Conservation (phyloP, 2,113 vertebrate species). For the Sarotherodon lohbergeri region DNA sequence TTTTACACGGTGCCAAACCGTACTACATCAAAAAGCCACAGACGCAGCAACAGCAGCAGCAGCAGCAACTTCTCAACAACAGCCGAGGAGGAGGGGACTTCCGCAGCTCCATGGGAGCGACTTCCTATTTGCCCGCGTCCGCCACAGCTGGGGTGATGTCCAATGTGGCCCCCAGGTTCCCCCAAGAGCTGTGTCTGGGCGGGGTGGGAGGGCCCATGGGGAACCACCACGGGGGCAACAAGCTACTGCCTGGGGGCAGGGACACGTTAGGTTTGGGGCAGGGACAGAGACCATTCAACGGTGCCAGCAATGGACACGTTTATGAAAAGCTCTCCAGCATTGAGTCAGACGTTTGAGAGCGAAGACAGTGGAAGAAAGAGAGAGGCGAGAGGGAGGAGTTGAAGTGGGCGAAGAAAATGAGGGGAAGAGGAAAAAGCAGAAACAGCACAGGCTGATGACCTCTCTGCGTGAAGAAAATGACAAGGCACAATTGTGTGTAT, state of each 20-base stretch:
- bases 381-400: constrained; percentile 26
- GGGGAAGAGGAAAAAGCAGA: not conserved
- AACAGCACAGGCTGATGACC: constrained; percentile 3
- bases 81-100: constrained; percentile 96
- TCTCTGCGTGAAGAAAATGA: constrained; percentile 30
- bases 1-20: constrained; percentile 98
- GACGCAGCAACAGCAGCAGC: constrained; percentile 75
- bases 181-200: constrained; percentile 88
- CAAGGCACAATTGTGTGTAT: not conserved
- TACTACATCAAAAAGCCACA: constrained; percentile 98
- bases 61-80: constrained; percentile 84
- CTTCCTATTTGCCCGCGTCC: constrained; percentile 86
- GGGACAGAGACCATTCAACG: constrained; percentile 93
- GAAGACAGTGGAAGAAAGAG: constrained; percentile 45
- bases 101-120: constrained; percentile 88
- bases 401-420: constrained; percentile 22
- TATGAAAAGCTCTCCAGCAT: constrained; percentile 99
- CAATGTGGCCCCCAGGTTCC: constrained; percentile 82
- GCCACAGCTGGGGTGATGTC: constrained; percentile 76
- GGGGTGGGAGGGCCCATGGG: constrained; percentile 68
- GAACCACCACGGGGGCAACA: constrained; percentile 72
- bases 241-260: constrained; percentile 69
- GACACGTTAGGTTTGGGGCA: constrained; percentile 74
- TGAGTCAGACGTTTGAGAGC: constrained; percentile 96
- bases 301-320: constrained; percentile 99